These are phyloP conservation scores for Seriola rivoliana DNA, from an alignment of 2,113 vertebrate genomes.

Conservation along the genomic window DNA sequence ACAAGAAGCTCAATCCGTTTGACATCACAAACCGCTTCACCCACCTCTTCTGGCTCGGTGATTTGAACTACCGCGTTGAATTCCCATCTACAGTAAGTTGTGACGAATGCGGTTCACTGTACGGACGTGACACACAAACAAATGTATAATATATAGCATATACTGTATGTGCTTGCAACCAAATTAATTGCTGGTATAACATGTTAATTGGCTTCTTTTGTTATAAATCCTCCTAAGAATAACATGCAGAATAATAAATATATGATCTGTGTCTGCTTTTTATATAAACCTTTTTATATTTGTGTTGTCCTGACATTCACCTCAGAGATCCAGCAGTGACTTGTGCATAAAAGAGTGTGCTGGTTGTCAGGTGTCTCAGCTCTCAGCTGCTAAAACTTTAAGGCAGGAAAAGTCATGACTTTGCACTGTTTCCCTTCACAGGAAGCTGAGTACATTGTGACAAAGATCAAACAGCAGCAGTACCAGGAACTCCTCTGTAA, in stretches of 20 bases:
- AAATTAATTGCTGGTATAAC: background rate
- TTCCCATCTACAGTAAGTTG: conserved; percentile 87
- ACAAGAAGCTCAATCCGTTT: conserved; percentile 95
- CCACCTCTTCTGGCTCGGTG: conserved; percentile 98
- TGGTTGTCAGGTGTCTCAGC: conserved; percentile 45
- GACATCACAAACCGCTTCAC: conserved; percentile 96
- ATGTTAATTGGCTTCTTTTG: background rate
- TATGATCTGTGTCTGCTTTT: background rate
- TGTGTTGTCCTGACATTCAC: background rate
- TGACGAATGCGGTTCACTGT: background rate
- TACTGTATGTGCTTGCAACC: no score
- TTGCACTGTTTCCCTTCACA: conserved; percentile 80
- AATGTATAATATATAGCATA: no score
- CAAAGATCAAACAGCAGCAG: conserved; percentile 96
- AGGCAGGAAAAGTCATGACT: conserved; percentile 63
- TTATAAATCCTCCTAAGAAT: background rate
- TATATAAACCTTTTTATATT: background rate
- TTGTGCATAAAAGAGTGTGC: background rate
- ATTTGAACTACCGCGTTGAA: conserved; percentile 95
- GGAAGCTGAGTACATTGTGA: conserved; percentile 96
- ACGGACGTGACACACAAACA: background rate
- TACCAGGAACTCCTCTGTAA: conserved; percentile 90
- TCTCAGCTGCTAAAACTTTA: conserved; percentile 42
- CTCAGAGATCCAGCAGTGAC: background rate
- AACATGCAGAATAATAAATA: background rate